Conservation (phyloP, 2,888 invertebrate species). For the Drosophila birchii region DNA sequence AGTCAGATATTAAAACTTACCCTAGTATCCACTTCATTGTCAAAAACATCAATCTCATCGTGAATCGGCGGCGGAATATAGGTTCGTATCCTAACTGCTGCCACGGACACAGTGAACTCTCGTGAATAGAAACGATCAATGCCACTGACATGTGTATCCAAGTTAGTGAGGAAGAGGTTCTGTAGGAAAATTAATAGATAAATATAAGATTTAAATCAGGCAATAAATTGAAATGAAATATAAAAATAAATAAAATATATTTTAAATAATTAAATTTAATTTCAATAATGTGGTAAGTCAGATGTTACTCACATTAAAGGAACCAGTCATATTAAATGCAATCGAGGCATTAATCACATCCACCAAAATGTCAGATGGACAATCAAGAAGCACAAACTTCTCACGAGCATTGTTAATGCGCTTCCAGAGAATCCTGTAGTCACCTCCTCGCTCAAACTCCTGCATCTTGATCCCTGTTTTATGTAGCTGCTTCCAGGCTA, state of each 20-base stretch:
- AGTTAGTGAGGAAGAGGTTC: constrained; percentile 85
- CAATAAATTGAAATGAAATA: too few relatives aligned
- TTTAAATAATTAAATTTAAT: background rate
- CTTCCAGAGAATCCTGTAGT: constrained; percentile 83
- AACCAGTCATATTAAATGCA: constrained; percentile 82
- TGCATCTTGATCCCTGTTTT: constrained; percentile 89
- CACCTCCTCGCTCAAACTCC: constrained; percentile 86
- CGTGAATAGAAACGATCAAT: constrained; percentile 71
- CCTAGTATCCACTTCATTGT: constrained; percentile 49
- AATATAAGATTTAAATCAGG: background rate
- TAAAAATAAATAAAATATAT: background rate
- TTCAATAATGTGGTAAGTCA: too few relatives aligned
- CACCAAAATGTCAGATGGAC: constrained; percentile 88
- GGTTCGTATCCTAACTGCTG: constrained; percentile 68
- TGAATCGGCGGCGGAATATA: constrained; percentile 74
- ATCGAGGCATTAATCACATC: constrained; percentile 86
- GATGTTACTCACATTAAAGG: constrained; percentile 77
- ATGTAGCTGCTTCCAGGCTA: constrained; percentile 89
- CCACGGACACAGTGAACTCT: constrained; percentile 64
- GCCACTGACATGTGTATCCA: constrained; percentile 83
- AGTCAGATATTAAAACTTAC: constrained; percentile 26
- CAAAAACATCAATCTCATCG: constrained; percentile 76
- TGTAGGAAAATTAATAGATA: background rate
- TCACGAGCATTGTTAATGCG: constrained; percentile 88
- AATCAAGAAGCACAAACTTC: constrained; percentile 91